These are phyloP conservation scores for Drosophila maculinotata DNA, from an alignment of 2,888 invertebrate species.

Conservation along the genomic window DNA sequence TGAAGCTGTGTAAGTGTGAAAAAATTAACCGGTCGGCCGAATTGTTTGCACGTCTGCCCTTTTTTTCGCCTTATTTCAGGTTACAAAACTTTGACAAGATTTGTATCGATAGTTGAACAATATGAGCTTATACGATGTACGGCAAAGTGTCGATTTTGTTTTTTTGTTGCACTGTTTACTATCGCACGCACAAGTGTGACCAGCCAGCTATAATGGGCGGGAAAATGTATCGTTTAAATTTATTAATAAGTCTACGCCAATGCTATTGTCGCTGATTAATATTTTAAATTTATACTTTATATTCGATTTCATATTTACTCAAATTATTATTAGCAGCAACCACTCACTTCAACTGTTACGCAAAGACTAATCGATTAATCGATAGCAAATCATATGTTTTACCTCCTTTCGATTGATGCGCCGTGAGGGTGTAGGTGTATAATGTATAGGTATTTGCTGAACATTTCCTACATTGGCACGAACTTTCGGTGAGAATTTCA, in stretches of 20 bases:
- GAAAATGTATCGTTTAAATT: not conserved
- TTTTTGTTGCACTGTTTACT: not conserved
- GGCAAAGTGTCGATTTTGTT: conserved; percentile 5
- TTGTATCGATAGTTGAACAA: conserved; percentile 34
- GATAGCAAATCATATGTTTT: conserved; percentile 46
- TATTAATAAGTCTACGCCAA: not conserved
- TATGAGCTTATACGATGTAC: conserved; percentile 11
- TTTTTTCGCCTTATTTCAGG: conserved; percentile 47
- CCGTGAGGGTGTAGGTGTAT: conserved; percentile 41
- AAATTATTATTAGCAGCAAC: not conserved
- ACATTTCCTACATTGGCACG: conserved; percentile 92
- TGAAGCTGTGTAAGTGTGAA: conserved; percentile 29
- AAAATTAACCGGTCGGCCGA: conserved; percentile 41
- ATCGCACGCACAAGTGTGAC: not conserved
- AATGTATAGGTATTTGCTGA: conserved; percentile 90
- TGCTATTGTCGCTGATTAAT: not conserved
- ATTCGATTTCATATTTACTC: not conserved
- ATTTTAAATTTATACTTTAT: not conserved
- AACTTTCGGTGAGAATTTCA: conserved; percentile 88
- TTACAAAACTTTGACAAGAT: conserved; percentile 66
- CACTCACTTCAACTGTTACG: not conserved
- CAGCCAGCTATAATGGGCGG: not conserved
- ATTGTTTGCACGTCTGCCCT: conserved; percentile 54
- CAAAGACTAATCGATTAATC: conserved; percentile 5
- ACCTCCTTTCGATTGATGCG: conserved; percentile 22